Base-by-base conservation (phyloP, 2,888 invertebrate genomes). In the Ennomos erosarius region DNA sequence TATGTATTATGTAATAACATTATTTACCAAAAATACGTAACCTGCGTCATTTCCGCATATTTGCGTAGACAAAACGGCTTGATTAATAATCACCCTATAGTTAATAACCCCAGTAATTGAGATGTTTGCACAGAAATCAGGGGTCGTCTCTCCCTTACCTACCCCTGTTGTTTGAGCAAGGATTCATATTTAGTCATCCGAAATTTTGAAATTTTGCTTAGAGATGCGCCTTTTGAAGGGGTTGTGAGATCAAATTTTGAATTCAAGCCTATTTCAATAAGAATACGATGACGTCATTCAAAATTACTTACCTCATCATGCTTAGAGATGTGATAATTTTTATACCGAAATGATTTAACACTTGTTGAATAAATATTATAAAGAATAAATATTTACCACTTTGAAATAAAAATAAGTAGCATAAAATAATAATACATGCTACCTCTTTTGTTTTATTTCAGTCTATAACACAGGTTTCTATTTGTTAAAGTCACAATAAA, bases 31-130 rank as follows among this genome's bases (percentile, higher is more conserved):
- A 46, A 35, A 16, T 13, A 26, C 26, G 33, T 36, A 16, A 43
- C 35, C 42, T 1, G 9, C 12, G 42, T 12, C 38, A n/a, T 48
- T 39, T 33, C 39, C 36, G 40, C 62, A 67, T 74, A 71, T 79
- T 77, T 76, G 73, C 70, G 66, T 67, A 81, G 78, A 82, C 82
- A 81, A 79, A 77, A 66, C 71, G 69, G 71, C 74, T 72, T 79
- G 79, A 81, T 84, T 81, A 83, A 82, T 84, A 82, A 82, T 76
- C 77, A 79, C 83, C 84, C 52, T 76, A 81, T 84, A 85, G 84
- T 90, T 90, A 91, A 90, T 90, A 90, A 90, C 75, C 70, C 70
- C 75, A 71, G 91, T 91, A 91, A 91, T 91, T 90, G 91, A 91
- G 91, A 90, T 88, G 88, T 90, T 90, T 88, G 88, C 82, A 65